phyloP scores from a whole-genome alignment of 1,140 invertebrate species.

The Drosophila varians region DNA sequence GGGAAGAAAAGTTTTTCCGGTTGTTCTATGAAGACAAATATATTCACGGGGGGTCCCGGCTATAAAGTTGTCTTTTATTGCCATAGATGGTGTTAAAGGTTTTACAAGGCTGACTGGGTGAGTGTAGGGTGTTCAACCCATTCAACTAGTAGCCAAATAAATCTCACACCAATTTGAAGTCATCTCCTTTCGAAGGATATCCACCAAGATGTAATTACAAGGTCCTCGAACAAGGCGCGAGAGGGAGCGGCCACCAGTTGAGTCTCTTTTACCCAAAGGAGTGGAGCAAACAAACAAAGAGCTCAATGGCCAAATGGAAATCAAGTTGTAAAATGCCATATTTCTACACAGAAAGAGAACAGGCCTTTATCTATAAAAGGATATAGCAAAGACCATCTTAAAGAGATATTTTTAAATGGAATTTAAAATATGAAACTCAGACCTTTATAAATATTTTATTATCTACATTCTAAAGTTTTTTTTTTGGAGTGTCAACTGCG shows the following conservation, averaged over 20 bases:
- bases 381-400: no score
- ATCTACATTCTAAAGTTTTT: background rate
- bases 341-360: background rate
- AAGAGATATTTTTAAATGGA: background rate
- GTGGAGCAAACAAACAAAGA: constrained; percentile 43
- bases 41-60: constrained; percentile 25
- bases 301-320: constrained; percentile 62
- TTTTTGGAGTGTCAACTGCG: no score
- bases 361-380: background rate
- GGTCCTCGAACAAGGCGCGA: background rate
- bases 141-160: constrained; percentile 8
- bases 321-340: constrained; percentile 59
- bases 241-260: constrained; percentile 32
- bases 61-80: constrained; percentile 41
- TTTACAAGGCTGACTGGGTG: background rate
- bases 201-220: constrained; percentile 1
- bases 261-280: background rate
- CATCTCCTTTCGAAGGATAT: background rate
- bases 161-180: background rate
- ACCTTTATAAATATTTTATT: background rate
- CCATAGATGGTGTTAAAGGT: constrained; percentile 34
- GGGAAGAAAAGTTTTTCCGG: constrained; percentile 22
- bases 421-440: background rate
- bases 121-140: background rate
- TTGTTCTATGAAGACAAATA: constrained; percentile 25